Conservation (phyloP, 2,888 invertebrate species). For the Napeogenes sylphis region DNA sequence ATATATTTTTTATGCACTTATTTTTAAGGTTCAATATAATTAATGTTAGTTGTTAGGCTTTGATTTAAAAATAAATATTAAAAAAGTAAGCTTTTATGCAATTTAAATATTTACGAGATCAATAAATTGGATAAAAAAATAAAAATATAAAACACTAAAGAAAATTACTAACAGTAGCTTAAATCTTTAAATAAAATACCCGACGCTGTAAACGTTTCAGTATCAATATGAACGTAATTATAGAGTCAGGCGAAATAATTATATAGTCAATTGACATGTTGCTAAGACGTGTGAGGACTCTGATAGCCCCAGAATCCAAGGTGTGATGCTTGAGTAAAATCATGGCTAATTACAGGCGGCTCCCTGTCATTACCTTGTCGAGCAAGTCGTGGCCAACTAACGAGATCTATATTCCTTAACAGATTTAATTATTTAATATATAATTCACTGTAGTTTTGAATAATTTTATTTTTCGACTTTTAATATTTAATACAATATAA, state of each 20-base stretch:
- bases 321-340: slow-evolving; percentile 69
- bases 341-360: slow-evolving; percentile 64
- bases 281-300: slow-evolving; percentile 56
- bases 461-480: background rate
- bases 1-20: background rate
- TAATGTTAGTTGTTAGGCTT: too few relatives aligned
- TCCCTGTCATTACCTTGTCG: slow-evolving; percentile 65
- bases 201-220: slow-evolving; percentile 19
- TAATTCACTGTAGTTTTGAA: slow-evolving; percentile 9
- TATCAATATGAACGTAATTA: slow-evolving; percentile 57
- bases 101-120: background rate
- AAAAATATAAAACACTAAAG: background rate
- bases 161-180: slow-evolving; percentile 14
- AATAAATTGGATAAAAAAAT: background rate
- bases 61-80: too few relatives aligned
- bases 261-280: slow-evolving; percentile 58
- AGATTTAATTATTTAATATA: slow-evolving; percentile 29
- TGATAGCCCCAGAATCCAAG: slow-evolving; percentile 61
- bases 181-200: slow-evolving; percentile 15
- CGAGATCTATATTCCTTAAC: slow-evolving; percentile 43
- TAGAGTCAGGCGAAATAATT: slow-evolving; percentile 56
- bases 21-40: too few relatives aligned
- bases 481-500: too few relatives aligned
- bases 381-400: slow-evolving; percentile 45
- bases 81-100: background rate